These are phyloP conservation scores for Zootermopsis nevadensis DNA, from an alignment of 2,888 invertebrate species.

Conservation along the genomic window DNA sequence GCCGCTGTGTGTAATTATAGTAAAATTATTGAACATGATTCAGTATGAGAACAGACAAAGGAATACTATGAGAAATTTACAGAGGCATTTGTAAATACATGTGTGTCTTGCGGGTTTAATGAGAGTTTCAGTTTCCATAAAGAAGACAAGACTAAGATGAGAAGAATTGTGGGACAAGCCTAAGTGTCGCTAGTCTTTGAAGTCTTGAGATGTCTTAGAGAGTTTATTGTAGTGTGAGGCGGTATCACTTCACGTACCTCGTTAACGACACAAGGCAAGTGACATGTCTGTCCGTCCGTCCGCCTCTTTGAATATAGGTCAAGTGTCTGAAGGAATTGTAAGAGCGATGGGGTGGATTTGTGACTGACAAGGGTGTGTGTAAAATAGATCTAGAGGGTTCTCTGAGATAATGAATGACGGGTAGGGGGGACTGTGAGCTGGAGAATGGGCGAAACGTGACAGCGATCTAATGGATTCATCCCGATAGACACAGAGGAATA, in stretches of 20 bases:
- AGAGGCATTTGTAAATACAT: too few relatives aligned
- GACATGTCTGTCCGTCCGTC: neutral
- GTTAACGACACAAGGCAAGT: conserved; percentile 24
- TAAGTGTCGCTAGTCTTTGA: neutral
- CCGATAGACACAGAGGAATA: neutral
- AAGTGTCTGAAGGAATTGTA: conserved; percentile 7
- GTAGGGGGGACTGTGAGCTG: neutral
- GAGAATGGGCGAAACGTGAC: neutral
- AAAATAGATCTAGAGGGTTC: neutral
- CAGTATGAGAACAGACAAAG: too few relatives aligned
- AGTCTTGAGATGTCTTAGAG: neutral
- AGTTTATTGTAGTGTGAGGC: neutral
- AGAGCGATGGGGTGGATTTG: neutral
- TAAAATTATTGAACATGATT: too few relatives aligned
- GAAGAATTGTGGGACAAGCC: neutral
- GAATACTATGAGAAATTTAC: too few relatives aligned
- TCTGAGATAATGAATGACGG: neutral
- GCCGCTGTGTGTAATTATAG: too few relatives aligned
- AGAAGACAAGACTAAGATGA: too few relatives aligned
- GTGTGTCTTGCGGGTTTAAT: too few relatives aligned
- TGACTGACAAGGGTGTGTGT: neutral
- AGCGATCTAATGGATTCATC: neutral
- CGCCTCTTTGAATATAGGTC: neutral
- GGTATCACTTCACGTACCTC: neutral
- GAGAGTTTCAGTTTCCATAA: too few relatives aligned